A percentile compares a stretch with the other conserved stretches of the same genome.
phyloP scores from a whole-genome alignment of 2,113 vertebrate genomes.

The Cephalophus harveyi region DNA sequence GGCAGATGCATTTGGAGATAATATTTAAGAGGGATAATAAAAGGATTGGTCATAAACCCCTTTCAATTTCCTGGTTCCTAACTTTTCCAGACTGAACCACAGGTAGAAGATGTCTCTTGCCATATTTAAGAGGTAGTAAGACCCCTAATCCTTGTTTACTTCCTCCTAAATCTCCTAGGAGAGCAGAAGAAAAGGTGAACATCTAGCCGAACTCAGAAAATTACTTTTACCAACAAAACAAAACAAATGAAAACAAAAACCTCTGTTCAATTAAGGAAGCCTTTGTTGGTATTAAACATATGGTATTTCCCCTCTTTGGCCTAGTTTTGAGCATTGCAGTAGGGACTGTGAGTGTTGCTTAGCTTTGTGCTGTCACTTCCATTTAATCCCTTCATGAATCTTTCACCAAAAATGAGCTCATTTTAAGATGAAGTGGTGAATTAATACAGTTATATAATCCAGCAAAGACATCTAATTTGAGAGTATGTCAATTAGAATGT shows the following conservation, averaged over 20 bases:
- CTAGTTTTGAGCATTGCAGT: conserved; percentile 19
- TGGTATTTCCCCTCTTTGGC: not conserved
- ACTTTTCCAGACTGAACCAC: not conserved
- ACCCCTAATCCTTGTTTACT: not conserved
- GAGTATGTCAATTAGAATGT: conserved; percentile 43
- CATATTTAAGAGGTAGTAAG: not conserved
- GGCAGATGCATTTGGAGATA: not conserved
- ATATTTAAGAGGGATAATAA: not conserved
- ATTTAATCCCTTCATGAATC: conserved; percentile 44
- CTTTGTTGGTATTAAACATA: not conserved
- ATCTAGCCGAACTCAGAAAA: not conserved
- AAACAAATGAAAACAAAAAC: not conserved
- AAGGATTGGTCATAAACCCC: not conserved
- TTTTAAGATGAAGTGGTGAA: conserved; percentile 52
- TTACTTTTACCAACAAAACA: not conserved
- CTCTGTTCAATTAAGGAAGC: not conserved
- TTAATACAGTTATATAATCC: conserved; percentile 48
- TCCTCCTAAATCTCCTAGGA: not conserved
- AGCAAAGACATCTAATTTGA: conserved; percentile 55
- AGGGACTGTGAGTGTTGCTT: not conserved
- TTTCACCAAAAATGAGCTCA: conserved; percentile 55
- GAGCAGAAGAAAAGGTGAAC: not conserved
- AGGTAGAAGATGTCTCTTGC: not conserved
- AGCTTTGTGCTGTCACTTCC: conserved; percentile 45
- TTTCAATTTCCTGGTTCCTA: not conserved